A percentile compares a stretch with the other conserved stretches of the same genome.
Evolutionary conservation across 2,797 vertebrate species (phyloP).

Genomic region (Falco novaeseelandiae): DNA sequence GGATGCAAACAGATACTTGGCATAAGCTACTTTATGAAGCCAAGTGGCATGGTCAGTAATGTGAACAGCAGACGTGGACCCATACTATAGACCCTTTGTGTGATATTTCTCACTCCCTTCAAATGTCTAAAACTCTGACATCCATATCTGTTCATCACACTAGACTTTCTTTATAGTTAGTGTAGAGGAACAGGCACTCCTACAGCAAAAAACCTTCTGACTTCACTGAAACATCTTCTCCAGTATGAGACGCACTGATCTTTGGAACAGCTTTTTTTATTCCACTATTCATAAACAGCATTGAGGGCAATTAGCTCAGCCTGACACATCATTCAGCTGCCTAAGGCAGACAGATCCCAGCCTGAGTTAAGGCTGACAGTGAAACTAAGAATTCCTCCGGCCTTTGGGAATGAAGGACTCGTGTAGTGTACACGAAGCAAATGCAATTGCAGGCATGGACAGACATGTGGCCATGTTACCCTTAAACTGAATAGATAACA

Average conservation of each 20-base stretch:
- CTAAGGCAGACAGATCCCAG: background rate
- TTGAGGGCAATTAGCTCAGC: background rate
- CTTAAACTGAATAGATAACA: background rate
- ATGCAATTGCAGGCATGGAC: background rate
- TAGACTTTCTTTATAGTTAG: background rate
- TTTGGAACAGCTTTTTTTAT: background rate
- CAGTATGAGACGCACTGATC: background rate
- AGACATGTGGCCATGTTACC: rapidly evolving
- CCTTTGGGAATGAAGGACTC: background rate
- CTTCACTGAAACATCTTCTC: background rate
- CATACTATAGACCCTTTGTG: background rate
- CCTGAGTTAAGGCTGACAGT: background rate
- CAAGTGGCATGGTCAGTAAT: background rate
- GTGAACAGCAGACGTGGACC: background rate
- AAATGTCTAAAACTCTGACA: background rate
- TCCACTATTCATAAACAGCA: background rate
- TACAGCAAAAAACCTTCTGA: background rate
- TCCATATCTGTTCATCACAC: background rate
- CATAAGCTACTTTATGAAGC: background rate
- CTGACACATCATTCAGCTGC: background rate
- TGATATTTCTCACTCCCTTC: background rate
- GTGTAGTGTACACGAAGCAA: background rate
- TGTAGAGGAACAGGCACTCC: background rate
- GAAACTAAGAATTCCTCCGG: background rate
- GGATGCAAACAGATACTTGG: background rate